Evolutionary conservation across 1,140 invertebrate genomes (phyloP), one percentile per base, ranked within the genome.

Genomic region (Microplitis mediator): DNA sequence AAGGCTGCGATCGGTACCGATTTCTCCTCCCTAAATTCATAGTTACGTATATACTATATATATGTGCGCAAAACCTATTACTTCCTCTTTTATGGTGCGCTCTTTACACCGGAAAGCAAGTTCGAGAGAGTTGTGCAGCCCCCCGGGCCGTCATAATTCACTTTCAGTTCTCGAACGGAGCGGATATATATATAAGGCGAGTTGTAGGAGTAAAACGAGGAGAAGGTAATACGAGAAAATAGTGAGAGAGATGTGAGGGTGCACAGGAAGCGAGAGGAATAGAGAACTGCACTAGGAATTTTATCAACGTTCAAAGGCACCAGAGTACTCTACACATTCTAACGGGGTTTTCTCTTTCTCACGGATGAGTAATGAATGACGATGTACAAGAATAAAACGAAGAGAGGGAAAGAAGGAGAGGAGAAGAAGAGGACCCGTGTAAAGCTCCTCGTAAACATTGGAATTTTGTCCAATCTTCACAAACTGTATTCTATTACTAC

Each of bases 361-460:
- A 36, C 16, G 4, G 63, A 67, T 74, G 68, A 74, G 62, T 74
- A 74, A 74, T 71, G 68, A 74, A 71, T 58, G 23, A 23, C 56
- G 32, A 11, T 35, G 35, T 8, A 32, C 13, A 13, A 50, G 58
- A 45, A 50, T 34, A 34, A 70, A 23, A 68, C 14, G 3, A 9
- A 52, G 14, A 66, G 5, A 34, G 11, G 52, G 60, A 58, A 23
- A 69, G 3, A 54, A 39, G 4, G 50, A 54, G 31, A 35, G 64
- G 36, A 16, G n/a, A 54, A 72, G 31, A 56, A 65, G 13, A 60
- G 56, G 23, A 51, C 39, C 3, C 13, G 51, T 32, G 62, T 54
- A n/a, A 54, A 54, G 52, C 52, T 54, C 65, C 51, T n/a, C 34
- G 32, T 56, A 68, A 56, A 68, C 52, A 68, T 14, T 4, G 35